Conservation (phyloP, 2,888 invertebrate genomes). For the Epirrhoe alternata region DNA sequence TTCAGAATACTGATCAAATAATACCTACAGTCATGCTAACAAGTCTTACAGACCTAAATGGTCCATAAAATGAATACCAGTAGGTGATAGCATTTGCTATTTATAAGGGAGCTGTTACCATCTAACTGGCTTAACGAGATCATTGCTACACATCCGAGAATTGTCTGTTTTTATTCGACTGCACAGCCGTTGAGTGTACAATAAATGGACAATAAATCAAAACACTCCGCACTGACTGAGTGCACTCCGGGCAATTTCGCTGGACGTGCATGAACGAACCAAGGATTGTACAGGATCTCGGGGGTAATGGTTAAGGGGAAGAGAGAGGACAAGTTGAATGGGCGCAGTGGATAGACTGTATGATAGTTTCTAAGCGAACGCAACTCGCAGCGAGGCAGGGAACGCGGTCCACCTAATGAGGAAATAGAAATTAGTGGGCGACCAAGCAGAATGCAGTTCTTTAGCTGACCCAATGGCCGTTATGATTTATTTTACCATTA, state of each 20-base stretch:
- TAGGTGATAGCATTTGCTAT: conserved; percentile 30
- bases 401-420: conserved; percentile 74
- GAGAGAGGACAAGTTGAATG: conserved; percentile 63
- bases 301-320: conserved; percentile 42
- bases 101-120: conserved; percentile 36
- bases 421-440: conserved; percentile 83
- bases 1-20: neutral
- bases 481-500: conserved; percentile 46
- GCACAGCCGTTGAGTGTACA: conserved; percentile 63
- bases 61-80: conserved; percentile 9
- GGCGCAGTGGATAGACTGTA: conserved; percentile 51
- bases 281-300: conserved; percentile 56
- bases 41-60: conserved; percentile 13
- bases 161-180: conserved; percentile 63
- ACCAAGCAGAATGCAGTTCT: conserved; percentile 75
- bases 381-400: conserved; percentile 54
- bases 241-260: conserved; percentile 74
- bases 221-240: conserved; percentile 71
- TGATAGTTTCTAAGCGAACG: conserved; percentile 33
- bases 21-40: neutral
- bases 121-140: conserved; percentile 50
- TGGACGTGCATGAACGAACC: conserved; percentile 55
- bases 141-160: conserved; percentile 49
- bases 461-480: conserved; percentile 59
- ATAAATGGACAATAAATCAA: conserved; percentile 82